Evolutionary conservation across 1,140 invertebrate genomes (phyloP).

Genomic region (Cataglyphis hispanica): DNA sequence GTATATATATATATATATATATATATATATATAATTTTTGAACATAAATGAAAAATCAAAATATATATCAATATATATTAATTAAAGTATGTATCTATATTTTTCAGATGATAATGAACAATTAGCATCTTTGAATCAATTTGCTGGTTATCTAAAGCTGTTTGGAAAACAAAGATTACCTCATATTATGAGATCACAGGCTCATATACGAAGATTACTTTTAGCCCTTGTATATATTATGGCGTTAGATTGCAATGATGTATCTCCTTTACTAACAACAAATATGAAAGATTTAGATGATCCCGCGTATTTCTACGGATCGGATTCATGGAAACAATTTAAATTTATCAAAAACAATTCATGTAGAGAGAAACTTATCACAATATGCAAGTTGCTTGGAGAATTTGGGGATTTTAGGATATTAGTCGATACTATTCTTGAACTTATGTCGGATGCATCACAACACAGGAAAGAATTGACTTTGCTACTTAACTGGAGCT

Average conservation of each 20-base stretch:
- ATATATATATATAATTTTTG: background rate
- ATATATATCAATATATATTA: background rate
- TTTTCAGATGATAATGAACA: conserved; percentile 87
- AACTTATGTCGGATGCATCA: conserved; percentile 84
- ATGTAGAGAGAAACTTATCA: conserved; percentile 84
- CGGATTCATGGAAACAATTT: conserved; percentile 87
- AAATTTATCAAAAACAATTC: conserved; percentile 85
- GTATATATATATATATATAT: conserved; percentile 11
- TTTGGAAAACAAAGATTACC: conserved; percentile 87
- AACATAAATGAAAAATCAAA: conserved; percentile 27
- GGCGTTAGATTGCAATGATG: conserved; percentile 85
- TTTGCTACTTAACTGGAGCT: conserved; percentile 86
- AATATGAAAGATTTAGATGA: conserved; percentile 84
- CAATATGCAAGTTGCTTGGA: conserved; percentile 86
- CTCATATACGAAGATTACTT: conserved; percentile 86
- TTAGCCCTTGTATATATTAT: conserved; percentile 87
- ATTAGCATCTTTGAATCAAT: conserved; percentile 86
- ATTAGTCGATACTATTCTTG: conserved; percentile 88
- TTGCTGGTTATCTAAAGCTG: conserved; percentile 88
- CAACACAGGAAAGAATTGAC: conserved; percentile 87
- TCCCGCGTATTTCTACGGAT: conserved; percentile 56
- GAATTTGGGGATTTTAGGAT: conserved; percentile 86
- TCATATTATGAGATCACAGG: conserved; percentile 85
- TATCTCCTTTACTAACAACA: conserved; percentile 87
- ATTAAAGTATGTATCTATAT: background rate